phyloP scores from a whole-genome alignment of 2,888 invertebrate species.

The Taphrorychus bicolor region DNA sequence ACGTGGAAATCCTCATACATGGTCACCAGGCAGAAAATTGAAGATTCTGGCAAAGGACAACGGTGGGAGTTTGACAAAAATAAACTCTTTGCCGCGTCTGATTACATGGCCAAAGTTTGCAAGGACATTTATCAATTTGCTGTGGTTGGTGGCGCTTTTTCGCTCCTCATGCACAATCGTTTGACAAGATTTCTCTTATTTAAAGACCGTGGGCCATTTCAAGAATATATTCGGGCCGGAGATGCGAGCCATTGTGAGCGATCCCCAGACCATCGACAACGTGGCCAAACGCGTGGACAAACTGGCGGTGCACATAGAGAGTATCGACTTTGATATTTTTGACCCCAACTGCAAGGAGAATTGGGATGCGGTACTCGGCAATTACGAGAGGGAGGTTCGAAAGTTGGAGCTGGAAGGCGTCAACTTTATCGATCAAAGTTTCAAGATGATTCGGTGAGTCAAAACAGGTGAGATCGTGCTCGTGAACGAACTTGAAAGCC shows the following conservation, averaged over 20 bases:
- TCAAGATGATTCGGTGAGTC: slow-evolving; percentile 72
- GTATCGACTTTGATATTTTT: slow-evolving; percentile 86
- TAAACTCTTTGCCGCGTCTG: slow-evolving; percentile 81
- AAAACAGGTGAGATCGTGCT: not conserved
- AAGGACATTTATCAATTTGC: slow-evolving; percentile 80
- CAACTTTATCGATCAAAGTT: slow-evolving; percentile 85
- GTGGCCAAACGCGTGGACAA: slow-evolving; percentile 82
- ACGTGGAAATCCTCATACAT: slow-evolving; percentile 80
- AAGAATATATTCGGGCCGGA: slow-evolving; percentile 89
- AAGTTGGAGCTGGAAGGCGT: slow-evolving; percentile 83
- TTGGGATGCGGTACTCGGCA: slow-evolving; percentile 84
- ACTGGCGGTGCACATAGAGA: slow-evolving; percentile 76
- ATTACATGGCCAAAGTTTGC: slow-evolving; percentile 84
- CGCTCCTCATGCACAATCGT: not conserved
- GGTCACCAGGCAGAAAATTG: slow-evolving; percentile 82
- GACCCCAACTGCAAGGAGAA: slow-evolving; percentile 78
- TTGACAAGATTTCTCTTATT: slow-evolving; percentile 26
- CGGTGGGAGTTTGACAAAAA: slow-evolving; percentile 93
- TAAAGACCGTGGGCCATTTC: slow-evolving; percentile 81
- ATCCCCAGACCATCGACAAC: slow-evolving; percentile 86
- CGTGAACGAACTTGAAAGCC: not conserved
- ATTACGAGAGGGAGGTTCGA: slow-evolving; percentile 77
- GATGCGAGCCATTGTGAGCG: slow-evolving; percentile 84
- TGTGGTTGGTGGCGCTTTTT: slow-evolving; percentile 61
- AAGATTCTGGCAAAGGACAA: slow-evolving; percentile 81